Conservation (phyloP, 2,888 invertebrate species). For the Dasysyrphus albostriatus region DNA sequence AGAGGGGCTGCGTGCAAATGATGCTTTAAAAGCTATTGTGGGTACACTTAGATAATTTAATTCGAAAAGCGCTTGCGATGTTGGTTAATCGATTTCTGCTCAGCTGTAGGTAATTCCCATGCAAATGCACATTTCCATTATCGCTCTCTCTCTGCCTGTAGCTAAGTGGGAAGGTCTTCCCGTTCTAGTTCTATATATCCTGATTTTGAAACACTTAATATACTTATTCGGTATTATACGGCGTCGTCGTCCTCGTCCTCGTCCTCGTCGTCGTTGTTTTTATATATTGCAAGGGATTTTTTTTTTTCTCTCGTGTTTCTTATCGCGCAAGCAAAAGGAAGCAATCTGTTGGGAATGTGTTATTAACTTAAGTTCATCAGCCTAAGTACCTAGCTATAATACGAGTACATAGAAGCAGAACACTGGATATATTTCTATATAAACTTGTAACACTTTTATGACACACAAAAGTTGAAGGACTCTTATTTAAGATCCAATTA, state of each 20-base stretch:
- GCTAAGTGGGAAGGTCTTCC: constrained; percentile 9
- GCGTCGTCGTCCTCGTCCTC: not conserved
- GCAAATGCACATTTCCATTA: constrained; percentile 58
- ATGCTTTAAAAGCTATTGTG: constrained; percentile 65
- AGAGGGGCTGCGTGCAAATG: constrained; percentile 66
- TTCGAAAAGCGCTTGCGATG: constrained; percentile 63
- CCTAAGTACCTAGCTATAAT: constrained; percentile 15
- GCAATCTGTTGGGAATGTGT: constrained; percentile 36
- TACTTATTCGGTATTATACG: constrained; percentile 18
- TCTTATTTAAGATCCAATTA: constrained; percentile 23
- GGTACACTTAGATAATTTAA: constrained; percentile 68
- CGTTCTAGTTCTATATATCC: not conserved
- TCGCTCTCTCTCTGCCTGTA: constrained; percentile 26
- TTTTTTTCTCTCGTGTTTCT: constrained; percentile 15
- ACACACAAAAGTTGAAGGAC: constrained; percentile 33
- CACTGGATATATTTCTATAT: not conserved
- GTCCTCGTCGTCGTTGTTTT: not conserved
- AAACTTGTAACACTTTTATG: constrained; percentile 37
- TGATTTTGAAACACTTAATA: constrained; percentile 39
- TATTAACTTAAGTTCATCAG: constrained; percentile 29
- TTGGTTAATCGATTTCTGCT: constrained; percentile 71
- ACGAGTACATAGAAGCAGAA: not conserved
- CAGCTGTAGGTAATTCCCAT: constrained; percentile 68
- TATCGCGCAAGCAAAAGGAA: constrained; percentile 25
- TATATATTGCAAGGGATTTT: not conserved